These are phyloP conservation scores for Trilocha varians DNA, from an alignment of 2,888 invertebrate genomes.

Conservation along the genomic window DNA sequence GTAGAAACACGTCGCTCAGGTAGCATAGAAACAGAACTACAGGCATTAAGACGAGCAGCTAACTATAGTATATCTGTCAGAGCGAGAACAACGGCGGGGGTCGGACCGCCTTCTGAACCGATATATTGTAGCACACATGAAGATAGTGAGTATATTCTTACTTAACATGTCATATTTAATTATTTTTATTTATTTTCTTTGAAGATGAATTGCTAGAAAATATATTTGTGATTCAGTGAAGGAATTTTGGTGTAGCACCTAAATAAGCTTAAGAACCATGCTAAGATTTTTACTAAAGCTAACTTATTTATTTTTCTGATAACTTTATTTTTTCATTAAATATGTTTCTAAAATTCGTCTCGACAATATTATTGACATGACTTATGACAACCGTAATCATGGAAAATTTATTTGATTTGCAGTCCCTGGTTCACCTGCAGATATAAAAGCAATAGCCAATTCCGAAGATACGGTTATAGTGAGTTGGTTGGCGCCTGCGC, in stretches of 20 bases:
- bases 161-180: too few relatives aligned
- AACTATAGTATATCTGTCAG: slow-evolving; percentile 88
- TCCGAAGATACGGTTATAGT: slow-evolving; percentile 87
- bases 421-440: slow-evolving; percentile 89
- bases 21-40: slow-evolving; percentile 81
- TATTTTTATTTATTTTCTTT: too few relatives aligned
- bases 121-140: slow-evolving; percentile 86
- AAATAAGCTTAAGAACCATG: too few relatives aligned
- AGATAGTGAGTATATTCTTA: slow-evolving; percentile 76
- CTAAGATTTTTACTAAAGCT: too few relatives aligned
- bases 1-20: slow-evolving; percentile 83
- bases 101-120: slow-evolving; percentile 81
- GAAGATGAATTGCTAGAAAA: too few relatives aligned
- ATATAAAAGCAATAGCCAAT: slow-evolving; percentile 85
- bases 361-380: too few relatives aligned
- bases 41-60: slow-evolving; percentile 82
- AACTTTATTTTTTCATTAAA: too few relatives aligned
- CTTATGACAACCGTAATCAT: too few relatives aligned
- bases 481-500: slow-evolving; percentile 87
- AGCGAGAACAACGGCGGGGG: slow-evolving; percentile 88
- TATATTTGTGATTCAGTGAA: too few relatives aligned
- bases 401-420: slow-evolving; percentile 3
- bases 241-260: too few relatives aligned
- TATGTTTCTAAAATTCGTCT: too few relatives aligned
- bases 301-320: too few relatives aligned